A percentile compares a stretch with the other conserved stretches of the same genome.
Conservation (phyloP, 2,113 vertebrate genomes). For the Hymenochirus boettgeri region DNA sequence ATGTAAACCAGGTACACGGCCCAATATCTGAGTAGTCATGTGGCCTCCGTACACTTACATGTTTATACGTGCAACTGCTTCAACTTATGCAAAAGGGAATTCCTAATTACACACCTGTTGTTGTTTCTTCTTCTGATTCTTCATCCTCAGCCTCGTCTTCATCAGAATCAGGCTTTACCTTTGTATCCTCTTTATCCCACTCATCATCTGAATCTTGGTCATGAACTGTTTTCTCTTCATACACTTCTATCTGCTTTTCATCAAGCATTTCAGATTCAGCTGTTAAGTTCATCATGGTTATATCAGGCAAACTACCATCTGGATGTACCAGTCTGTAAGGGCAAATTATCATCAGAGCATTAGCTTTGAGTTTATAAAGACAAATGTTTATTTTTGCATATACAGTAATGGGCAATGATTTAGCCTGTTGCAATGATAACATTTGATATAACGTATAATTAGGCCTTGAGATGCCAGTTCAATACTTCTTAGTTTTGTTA, state of each 20-base stretch:
- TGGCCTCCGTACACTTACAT: too few relatives aligned
- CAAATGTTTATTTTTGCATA: too few relatives aligned
- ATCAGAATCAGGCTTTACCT: slow-evolving; percentile 61
- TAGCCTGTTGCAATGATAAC: slow-evolving; percentile 50
- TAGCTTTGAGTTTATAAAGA: too few relatives aligned
- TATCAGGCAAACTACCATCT: slow-evolving; percentile 89
- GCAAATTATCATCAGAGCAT: slow-evolving; percentile 1
- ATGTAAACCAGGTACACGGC: too few relatives aligned
- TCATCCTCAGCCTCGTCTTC: slow-evolving; percentile 58
- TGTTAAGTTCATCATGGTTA: slow-evolving; percentile 82
- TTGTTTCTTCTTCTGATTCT: slow-evolving; percentile 73
- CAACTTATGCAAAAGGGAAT: too few relatives aligned
- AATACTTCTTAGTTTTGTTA: slow-evolving; percentile 44
- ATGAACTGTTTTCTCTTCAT: slow-evolving; percentile 55
- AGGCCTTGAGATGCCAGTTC: too few relatives aligned
- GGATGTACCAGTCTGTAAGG: slow-evolving; percentile 81
- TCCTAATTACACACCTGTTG: slow-evolving; percentile 70
- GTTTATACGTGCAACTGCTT: too few relatives aligned
- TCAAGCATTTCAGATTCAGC: slow-evolving; percentile 63
- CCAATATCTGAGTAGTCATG: too few relatives aligned
- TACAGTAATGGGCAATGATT: slow-evolving; percentile 48
- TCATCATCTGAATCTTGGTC: slow-evolving; percentile 55
- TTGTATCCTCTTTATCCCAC: slow-evolving; percentile 56
- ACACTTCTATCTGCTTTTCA: slow-evolving; percentile 49
- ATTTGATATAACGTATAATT: slow-evolving; percentile 33